Evolutionary conservation across 2,113 vertebrate genomes (phyloP).

Genomic region (Plecotus auritus): DNA sequence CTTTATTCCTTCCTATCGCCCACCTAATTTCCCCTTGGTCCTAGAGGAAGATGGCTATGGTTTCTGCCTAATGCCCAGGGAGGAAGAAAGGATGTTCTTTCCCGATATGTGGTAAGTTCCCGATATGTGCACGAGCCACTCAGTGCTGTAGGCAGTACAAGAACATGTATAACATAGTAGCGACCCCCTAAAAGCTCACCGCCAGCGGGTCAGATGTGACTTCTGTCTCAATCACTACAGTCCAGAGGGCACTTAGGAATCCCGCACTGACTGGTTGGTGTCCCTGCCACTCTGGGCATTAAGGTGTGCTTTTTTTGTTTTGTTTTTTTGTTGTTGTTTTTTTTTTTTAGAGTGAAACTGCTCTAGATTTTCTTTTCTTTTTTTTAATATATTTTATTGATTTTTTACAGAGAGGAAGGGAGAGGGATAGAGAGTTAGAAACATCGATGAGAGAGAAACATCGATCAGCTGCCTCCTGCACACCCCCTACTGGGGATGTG

Average conservation of each 20-base stretch:
- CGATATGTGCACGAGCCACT: neutral
- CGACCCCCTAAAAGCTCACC: neutral
- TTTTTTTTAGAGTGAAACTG: too few relatives aligned
- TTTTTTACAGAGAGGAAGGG: too few relatives aligned
- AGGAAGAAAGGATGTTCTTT: neutral
- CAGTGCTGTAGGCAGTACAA: neutral
- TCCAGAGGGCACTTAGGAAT: neutral
- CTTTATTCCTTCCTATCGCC: neutral
- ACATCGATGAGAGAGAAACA: too few relatives aligned
- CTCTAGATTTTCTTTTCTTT: too few relatives aligned
- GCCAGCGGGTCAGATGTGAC: neutral
- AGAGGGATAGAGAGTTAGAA: too few relatives aligned
- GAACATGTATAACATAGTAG: neutral
- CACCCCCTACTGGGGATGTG: too few relatives aligned
- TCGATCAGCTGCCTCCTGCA: too few relatives aligned
- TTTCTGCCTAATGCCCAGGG: neutral
- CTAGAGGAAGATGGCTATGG: neutral
- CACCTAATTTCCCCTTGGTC: neutral
- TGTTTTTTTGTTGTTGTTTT: too few relatives aligned
- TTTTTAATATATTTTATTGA: too few relatives aligned
- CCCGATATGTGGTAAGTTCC: neutral
- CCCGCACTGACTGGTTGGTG: neutral
- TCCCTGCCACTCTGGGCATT: neutral
- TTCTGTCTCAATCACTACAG: neutral
- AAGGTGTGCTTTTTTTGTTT: too few relatives aligned